Evolutionary conservation across 2,888 invertebrate genomes (phyloP).

Genomic region (Polydrusus cervinus): DNA sequence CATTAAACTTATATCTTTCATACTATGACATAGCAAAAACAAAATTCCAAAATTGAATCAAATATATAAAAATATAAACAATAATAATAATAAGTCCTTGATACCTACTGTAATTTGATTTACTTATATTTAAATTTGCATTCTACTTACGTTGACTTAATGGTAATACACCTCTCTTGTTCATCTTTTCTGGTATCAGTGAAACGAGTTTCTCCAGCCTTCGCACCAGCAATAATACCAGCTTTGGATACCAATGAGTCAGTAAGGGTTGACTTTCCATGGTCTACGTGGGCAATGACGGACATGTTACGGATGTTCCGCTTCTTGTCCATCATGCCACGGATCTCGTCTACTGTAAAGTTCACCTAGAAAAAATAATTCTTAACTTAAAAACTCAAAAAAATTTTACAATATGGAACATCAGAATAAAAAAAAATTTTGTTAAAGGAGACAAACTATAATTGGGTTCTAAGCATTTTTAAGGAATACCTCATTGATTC

Average conservation of each 20-base stretch:
- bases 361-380: constrained; percentile 90
- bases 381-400: constrained; percentile 7
- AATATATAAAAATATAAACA: too few relatives aligned
- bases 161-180: constrained; percentile 99
- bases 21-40: too few relatives aligned
- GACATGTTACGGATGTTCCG: constrained; percentile 99
- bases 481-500: constrained; percentile 13
- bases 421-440: neutral
- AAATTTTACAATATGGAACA: neutral
- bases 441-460: neutral
- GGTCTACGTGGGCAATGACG: constrained; percentile 99
- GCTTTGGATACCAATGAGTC: constrained; percentile 99
- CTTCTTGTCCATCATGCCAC: constrained; percentile 99
- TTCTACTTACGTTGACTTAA: constrained; percentile 96
- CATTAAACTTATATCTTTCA: too few relatives aligned
- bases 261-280: constrained; percentile 99
- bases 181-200: constrained; percentile 99
- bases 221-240: constrained; percentile 98
- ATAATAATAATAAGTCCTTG: too few relatives aligned
- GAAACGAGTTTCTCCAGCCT: constrained; percentile 99
- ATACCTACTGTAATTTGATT: neutral
- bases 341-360: constrained; percentile 99
- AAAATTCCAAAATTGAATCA: too few relatives aligned
- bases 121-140: neutral
- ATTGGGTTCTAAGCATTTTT: neutral